Conservation (phyloP, 2,888 invertebrate genomes). For the Macaria liturata region DNA sequence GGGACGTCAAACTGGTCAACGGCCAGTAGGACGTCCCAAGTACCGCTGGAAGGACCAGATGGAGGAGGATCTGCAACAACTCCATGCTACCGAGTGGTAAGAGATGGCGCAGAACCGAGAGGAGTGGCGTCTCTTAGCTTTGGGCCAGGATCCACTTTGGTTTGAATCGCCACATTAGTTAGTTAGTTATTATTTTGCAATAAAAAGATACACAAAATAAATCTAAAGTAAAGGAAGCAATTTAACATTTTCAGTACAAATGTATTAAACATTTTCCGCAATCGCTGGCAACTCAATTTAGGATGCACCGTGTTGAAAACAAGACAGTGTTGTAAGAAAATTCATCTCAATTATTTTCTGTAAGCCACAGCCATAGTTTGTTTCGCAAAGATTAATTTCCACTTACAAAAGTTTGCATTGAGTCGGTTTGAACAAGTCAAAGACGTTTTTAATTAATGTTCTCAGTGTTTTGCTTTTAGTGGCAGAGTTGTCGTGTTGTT, state of each 20-base stretch:
- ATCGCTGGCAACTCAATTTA: background rate
- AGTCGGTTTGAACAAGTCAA: slow-evolving; percentile 21
- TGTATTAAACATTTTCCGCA: background rate
- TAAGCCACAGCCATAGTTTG: slow-evolving; percentile 4
- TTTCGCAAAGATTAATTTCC: slow-evolving; percentile 18
- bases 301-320: background rate
- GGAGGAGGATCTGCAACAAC: no score
- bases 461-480: slow-evolving; percentile 18
- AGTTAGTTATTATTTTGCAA: no score
- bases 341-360: slow-evolving; percentile 12
- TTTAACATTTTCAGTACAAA: background rate
- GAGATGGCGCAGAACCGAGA: no score
- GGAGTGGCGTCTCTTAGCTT: no score
- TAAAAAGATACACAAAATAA: no score
- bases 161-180: no score
- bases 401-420: slow-evolving; percentile 20
- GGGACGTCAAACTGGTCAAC: no score
- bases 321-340: slow-evolving; percentile 1
- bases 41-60: no score
- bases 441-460: slow-evolving; percentile 32
- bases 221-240: background rate
- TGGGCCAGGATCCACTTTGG: no score
- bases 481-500: slow-evolving; percentile 6
- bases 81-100: no score
- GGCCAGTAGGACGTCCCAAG: no score